Conservation (phyloP, 2,888 invertebrate genomes). For the Parthenolecanium corni region DNA sequence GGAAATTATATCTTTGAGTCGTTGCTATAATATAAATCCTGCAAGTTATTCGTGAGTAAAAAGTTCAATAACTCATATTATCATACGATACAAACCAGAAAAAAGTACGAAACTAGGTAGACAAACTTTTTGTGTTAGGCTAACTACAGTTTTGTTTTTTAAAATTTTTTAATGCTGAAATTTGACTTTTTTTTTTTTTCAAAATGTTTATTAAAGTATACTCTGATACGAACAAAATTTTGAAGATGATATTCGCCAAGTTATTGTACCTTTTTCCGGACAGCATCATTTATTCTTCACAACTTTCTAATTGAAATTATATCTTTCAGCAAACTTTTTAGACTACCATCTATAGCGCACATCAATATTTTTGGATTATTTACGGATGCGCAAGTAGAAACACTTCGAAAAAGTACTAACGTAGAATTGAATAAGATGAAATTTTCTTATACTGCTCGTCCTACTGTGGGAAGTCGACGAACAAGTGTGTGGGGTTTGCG, state of each 20-base stretch:
- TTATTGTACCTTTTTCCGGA: background rate
- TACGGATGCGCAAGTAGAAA: conserved; percentile 28
- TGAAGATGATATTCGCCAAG: background rate
- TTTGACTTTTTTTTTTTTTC: background rate
- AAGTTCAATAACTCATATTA: too few relatives aligned
- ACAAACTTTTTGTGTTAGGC: too few relatives aligned
- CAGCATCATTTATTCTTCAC: background rate
- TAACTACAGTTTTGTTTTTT: too few relatives aligned
- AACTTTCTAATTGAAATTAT: too few relatives aligned
- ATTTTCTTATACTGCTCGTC: conserved; percentile 76
- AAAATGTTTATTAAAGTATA: background rate
- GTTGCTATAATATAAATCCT: conserved; percentile 67
- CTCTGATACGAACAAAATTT: too few relatives aligned
- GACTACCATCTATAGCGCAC: conserved; percentile 32
- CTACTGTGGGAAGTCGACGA: conserved; percentile 73
- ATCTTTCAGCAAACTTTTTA: conserved; percentile 20
- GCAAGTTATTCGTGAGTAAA: conserved; percentile 54
- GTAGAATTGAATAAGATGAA: conserved; percentile 55
- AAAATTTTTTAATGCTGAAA: background rate
- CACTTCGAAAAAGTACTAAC: conserved; percentile 14
- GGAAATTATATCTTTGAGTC: conserved; percentile 64
- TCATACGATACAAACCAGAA: too few relatives aligned
- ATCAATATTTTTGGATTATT: conserved; percentile 32
- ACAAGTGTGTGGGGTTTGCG: conserved; percentile 84
- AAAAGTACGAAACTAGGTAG: too few relatives aligned